Evolutionary conservation across 2,888 invertebrate genomes (phyloP), one percentile per base, ranked within the genome.

Genomic region (Drosophila suboccidentalis): DNA sequence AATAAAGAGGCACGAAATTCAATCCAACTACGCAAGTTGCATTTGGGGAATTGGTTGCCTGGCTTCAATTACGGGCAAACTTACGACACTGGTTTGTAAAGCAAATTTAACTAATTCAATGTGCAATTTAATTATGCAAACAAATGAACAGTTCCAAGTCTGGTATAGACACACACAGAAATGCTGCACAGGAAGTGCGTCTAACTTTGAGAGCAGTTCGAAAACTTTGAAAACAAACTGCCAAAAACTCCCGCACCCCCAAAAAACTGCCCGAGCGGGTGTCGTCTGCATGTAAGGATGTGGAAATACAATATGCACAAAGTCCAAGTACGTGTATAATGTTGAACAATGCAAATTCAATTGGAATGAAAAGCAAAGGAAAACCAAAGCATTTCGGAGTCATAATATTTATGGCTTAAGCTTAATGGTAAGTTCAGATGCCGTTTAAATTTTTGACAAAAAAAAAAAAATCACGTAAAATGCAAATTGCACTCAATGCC

Each of bases 271-370:
- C 32, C 6, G 19, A 60, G 34, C 19, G 50, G 22, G 29, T 53
- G 63, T 49, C 59, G 59, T 55, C 58, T 73, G 69, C 66, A 75
- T 62, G 46, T 62, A 68, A 26, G 64, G 34, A 34, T 67, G 62
- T 60, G 55, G 46, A 46, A 63, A 61, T 64, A 63, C 58, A 78
- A 63, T 64, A 69, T 67, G 75, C 57, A 61, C 39, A 50, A 41
- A 69, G 58, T 65, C 53, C 39, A 53, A 57, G 62, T 54, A 53
- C 15, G 39, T 53, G 51, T 19, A 49, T 32, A 50, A 71, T 65
- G 64, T 67, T 73, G 72, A 75, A 70, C 75, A 82, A 80, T 78
- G 78, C 66, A 73, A 75, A 78, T 78, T 80, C 75, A 65, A 83
- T 80, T 70, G 78, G 73, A 63, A 76, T 29, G 8, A 8, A 29